phyloP scores from a whole-genome alignment of 2,797 vertebrate species.

The Sphenopsis melanotis region DNA sequence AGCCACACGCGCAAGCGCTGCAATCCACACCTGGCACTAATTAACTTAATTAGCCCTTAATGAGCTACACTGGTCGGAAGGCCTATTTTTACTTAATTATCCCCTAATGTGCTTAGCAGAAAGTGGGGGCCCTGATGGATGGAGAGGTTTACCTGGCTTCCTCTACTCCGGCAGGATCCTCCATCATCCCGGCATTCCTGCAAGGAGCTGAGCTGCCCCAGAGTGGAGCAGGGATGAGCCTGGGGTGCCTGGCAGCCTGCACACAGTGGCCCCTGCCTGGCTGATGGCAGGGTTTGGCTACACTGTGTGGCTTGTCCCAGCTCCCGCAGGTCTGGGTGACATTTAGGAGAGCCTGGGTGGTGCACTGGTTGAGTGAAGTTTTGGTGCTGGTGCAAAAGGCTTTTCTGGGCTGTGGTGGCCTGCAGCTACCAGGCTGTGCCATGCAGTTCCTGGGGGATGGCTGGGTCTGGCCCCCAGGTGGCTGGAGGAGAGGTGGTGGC shows the following conservation, averaged over 20 bases:
- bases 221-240: accelerated
- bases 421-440: neutral
- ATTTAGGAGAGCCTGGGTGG: neutral
- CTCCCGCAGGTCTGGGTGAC: neutral
- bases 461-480: neutral
- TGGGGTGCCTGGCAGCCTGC: neutral
- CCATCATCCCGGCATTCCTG: neutral
- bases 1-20: slow-evolving; percentile 64
- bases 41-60: slow-evolving; percentile 82
- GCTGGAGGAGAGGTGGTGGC: neutral
- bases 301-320: neutral
- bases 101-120: slow-evolving; percentile 74
- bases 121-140: slow-evolving; percentile 54
- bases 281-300: accelerated
- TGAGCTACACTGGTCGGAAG: slow-evolving; percentile 78
- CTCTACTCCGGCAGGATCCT: neutral
- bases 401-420: neutral
- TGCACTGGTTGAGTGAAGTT: accelerated
- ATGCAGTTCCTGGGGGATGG: accelerated
- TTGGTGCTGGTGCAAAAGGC: neutral
- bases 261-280: neutral
- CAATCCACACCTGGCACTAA: slow-evolving; percentile 81
- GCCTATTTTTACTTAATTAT: slow-evolving; percentile 84
- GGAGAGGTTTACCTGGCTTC: slow-evolving; percentile 59
- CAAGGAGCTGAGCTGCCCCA: neutral